Base-by-base conservation (phyloP, 1,140 invertebrate genomes). In the Ostrea denselamellosa region DNA sequence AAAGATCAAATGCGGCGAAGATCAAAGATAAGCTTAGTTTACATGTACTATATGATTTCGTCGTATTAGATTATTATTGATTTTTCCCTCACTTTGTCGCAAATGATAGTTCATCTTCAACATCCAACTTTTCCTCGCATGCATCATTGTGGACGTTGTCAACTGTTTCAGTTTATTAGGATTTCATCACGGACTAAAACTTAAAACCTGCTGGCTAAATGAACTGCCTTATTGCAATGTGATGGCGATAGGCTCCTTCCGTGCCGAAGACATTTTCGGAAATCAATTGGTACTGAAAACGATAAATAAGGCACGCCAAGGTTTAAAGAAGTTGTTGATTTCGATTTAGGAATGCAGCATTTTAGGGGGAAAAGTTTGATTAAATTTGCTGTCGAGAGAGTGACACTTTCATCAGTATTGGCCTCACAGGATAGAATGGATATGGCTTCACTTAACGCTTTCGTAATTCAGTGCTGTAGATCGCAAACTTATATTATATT, bases 341-440 rank as follows among this genome's bases (percentile, higher is more conserved):
- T 28, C 68, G 68, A 34, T 34, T 77, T 77, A 34, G 25, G 28
- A 77, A 77, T 77, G 68, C 25, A 12, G 68, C 25, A 77, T 77
- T 77, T 77, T 28, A 77, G 68, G 28, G 58, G n/a, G 68, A 71
- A 77, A 44, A 77, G 68, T 77, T 77, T 77, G 68, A 77, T 77
- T 77, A 77, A 77, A 77, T 77, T 77, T 77, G 25, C 22, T 77
- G 68, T 77, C 68, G 68, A 25, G 22, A 77, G 68, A 77, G 68
- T 77, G 68, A 77, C 68, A 77, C 28, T 77, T 77, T 77, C 68
- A 77, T 77, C 68, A 77, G 68, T 77, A 25, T 34, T 77, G 28
- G 68, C 68, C 68, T 28, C 68, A n/a, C 4, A 25, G 28, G 68
- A 77, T 28, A 12, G 28, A 77, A n/a, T 34, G 68, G 68, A 28